Base-by-base conservation (phyloP, 1,140 invertebrate genomes). In the Idris sp. region DNA sequence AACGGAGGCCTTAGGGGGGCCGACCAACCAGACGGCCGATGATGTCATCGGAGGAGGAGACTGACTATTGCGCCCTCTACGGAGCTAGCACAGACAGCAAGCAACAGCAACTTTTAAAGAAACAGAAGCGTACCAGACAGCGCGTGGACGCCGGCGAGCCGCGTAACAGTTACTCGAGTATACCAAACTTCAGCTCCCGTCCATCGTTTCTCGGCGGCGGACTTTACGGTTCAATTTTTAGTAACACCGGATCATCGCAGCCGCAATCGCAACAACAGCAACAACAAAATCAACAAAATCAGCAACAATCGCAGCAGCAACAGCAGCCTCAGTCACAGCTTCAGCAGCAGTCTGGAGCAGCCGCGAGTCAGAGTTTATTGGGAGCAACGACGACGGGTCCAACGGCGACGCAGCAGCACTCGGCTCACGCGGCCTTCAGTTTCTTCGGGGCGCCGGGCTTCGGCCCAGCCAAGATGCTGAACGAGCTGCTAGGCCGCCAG, bases 41-140 rank as follows among this genome's bases (percentile, higher is more conserved):
- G 93, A 95, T 95, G 94, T 95, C 94, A 95, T 95, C 93, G 92
- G 94, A 95, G 92, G 94, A 95, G 93, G 94, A 95, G 91, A 92
- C 92, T 89, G 92, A 93, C 89, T 92, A 91, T 91, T 94, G 93
- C 91, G 93, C 93, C 90, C 92, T 94, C 92, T 95, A 93, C 91
- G 93, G 92, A 92, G 93, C 86, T 87, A 83, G 80, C 76, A 87
- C 85, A 84, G 86, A 88, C 81, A 88, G 86, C 82, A 88, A 88
- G 86, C 86, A 88, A 85, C 86, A 88, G 86, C 86, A 93, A 92
- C 92, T 95, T 89, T 90, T 94, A 90, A 94, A 95, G 91, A 96
- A 96, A 91, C 89, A 90, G 89, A 95, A 95, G 90, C 92, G 94
- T 90, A 93, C 93, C 89, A 93, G 95, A 92, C 94, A 96, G 91